These are phyloP conservation scores for Ophiothrix spiculata DNA, from an alignment of 35 echinoderm and acorn worm species.

Conservation along the genomic window DNA sequence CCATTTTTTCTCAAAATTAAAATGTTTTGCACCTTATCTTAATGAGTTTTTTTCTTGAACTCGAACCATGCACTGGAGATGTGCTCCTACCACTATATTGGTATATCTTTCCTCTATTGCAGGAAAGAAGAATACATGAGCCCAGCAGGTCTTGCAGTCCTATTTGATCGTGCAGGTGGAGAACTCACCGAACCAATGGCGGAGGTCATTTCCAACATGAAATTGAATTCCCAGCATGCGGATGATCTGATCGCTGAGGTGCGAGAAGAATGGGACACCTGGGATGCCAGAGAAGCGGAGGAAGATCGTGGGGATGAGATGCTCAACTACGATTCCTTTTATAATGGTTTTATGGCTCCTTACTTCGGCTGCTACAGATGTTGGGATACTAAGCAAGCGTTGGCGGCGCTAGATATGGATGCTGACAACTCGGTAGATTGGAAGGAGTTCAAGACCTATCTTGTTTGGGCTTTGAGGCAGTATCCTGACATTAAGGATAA, in stretches of 20 bases:
- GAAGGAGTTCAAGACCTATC: slow-evolving; percentile 41
- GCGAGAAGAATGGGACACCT: slow-evolving; percentile 4
- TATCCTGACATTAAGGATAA: slow-evolving; percentile 27
- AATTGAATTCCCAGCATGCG: not conserved
- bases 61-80: no score
- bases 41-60: no score
- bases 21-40: no score
- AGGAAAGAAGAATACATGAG: slow-evolving; percentile 69
- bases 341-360: no score
- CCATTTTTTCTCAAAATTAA: no score
- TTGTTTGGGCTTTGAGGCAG: slow-evolving; percentile 14
- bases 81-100: no score
- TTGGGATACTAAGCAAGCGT: slow-evolving; percentile 6
- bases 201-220: slow-evolving; percentile 11
- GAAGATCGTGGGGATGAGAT: slow-evolving; percentile 12
- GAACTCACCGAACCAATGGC: not conserved
- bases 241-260: slow-evolving; percentile 6
- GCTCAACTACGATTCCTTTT: slow-evolving; percentile 33
- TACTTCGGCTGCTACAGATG: slow-evolving; percentile 30
- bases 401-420: slow-evolving; percentile 64
- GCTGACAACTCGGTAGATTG: slow-evolving; percentile 50
- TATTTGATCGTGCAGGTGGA: slow-evolving; percentile 42
- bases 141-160: slow-evolving; percentile 24
- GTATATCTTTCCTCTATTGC: no score
- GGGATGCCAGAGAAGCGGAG: slow-evolving; percentile 36